Evolutionary conservation across 2,888 invertebrate species (phyloP).

Genomic region (Pterobdella sp.): DNA sequence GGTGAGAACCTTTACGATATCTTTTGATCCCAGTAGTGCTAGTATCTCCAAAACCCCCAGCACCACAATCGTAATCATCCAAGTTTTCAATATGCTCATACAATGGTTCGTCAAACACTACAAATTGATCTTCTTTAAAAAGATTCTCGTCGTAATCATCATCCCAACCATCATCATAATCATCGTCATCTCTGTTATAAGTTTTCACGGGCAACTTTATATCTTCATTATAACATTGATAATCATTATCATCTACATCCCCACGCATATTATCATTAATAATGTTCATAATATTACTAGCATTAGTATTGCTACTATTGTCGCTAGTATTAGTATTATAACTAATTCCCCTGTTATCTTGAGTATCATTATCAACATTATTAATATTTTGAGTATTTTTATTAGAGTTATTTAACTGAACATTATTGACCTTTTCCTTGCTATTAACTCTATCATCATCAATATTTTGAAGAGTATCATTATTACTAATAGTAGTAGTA

Average conservation of each 20-base stretch:
- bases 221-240: no score
- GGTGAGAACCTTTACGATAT: not conserved
- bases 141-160: not conserved
- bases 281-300: not conserved
- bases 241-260: not conserved
- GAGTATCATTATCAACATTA: conserved; percentile 38
- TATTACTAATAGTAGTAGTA: no score
- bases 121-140: not conserved
- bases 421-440: no score
- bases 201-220: no score
- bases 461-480: no score
- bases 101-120: not conserved
- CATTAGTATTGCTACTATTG: not conserved
- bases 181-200: not conserved
- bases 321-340: conserved; percentile 27
- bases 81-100: not conserved
- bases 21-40: not conserved
- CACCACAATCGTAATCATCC: not conserved
- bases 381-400: no score
- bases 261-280: not conserved
- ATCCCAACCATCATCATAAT: not conserved
- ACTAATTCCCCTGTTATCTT: conserved; percentile 36
- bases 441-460: no score
- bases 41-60: not conserved
- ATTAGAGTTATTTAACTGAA: no score